Conservation (phyloP, 2,797 vertebrate genomes). For the Sardinella longiceps region DNA sequence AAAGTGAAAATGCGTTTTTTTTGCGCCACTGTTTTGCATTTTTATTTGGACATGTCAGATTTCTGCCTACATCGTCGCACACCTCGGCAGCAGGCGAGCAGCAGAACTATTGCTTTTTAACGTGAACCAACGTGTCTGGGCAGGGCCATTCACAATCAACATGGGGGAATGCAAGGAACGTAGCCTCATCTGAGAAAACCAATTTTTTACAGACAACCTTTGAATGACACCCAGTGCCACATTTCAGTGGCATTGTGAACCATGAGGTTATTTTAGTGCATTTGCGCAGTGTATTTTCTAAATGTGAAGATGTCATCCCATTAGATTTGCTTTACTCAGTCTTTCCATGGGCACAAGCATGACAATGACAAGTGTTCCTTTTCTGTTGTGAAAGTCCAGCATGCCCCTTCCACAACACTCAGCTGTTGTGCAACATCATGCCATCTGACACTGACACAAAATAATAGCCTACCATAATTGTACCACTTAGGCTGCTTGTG, state of each 20-base stretch:
- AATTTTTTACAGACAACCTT: neutral
- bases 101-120: neutral
- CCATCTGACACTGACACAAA: neutral
- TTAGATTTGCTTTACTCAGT: neutral
- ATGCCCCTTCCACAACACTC: neutral
- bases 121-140: conserved; percentile 36
- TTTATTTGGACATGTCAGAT: neutral
- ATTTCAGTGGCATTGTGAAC: neutral
- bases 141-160: conserved; percentile 33
- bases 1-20: neutral
- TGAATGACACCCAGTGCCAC: neutral
- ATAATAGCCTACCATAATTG: no score
- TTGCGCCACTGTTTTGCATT: neutral
- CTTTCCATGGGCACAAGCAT: neutral
- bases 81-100: neutral
- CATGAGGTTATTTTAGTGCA: neutral
- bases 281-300: neutral
- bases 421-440: conserved; percentile 2
- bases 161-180: conserved; percentile 30
- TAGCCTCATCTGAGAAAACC: neutral
- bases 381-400: neutral
- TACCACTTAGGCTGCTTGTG: no score
- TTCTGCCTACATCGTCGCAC: neutral
- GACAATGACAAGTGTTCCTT: neutral
- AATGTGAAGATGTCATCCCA: neutral